Conservation (phyloP, 2,797 vertebrate genomes). For the Notolepis coatsorum region DNA sequence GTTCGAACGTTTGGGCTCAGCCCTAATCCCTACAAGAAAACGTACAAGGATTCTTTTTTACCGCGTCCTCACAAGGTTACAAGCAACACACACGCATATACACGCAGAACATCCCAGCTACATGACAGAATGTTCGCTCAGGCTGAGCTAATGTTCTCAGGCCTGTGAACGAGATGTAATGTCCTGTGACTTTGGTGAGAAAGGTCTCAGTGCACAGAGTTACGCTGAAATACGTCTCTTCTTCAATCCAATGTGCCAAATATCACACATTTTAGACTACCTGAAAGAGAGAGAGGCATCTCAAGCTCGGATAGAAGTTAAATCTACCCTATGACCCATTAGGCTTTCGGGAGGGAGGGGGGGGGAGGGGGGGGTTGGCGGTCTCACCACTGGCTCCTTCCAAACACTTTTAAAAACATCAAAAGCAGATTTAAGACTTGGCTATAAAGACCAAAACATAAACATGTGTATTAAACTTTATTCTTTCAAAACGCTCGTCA, state of each 20-base stretch:
- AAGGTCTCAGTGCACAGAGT: slow-evolving; percentile 5
- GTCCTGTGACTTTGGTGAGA: slow-evolving; percentile 20
- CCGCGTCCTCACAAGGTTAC: too few relatives aligned
- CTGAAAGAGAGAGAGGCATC: not conserved
- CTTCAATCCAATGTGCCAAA: slow-evolving; percentile 4
- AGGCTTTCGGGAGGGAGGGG: too few relatives aligned
- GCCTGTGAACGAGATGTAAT: slow-evolving; percentile 22
- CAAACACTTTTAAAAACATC: too few relatives aligned
- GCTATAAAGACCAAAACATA: too few relatives aligned
- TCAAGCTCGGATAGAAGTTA: not conserved
- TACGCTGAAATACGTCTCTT: not conserved
- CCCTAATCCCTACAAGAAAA: not conserved
- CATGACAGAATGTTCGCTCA: slow-evolving; percentile 28
- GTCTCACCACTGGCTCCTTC: too few relatives aligned
- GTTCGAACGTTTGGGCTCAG: not conserved
- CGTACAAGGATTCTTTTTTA: too few relatives aligned
- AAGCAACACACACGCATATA: not conserved
- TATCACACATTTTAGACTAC: slow-evolving; percentile 7
- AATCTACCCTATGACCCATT: not conserved
- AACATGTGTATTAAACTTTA: not conserved
- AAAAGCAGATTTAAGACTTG: too few relatives aligned
- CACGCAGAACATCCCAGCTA: not conserved
- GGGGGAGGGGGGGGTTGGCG: too few relatives aligned
- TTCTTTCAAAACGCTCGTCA: not conserved
- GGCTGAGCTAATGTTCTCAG: slow-evolving; percentile 28